Base-by-base conservation (phyloP, 2,888 invertebrate species). In the Amorpha juglandis region DNA sequence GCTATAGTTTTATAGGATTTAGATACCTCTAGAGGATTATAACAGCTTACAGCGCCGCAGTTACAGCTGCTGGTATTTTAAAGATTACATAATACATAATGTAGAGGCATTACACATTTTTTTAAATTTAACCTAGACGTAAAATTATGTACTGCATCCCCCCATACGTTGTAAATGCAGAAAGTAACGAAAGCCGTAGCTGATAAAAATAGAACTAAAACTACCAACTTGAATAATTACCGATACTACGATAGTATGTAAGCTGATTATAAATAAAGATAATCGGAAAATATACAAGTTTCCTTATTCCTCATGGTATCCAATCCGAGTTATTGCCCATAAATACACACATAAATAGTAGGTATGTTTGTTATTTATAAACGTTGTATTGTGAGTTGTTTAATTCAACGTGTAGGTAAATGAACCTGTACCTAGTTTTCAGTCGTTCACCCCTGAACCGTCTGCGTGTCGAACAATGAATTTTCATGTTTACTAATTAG, bases 361-460 rank as follows among this genome's bases (percentile, higher is more conserved):
- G 4, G 48, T 48, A 48, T 48, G 48, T 16, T 16, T n/a, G 48
- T 48, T 48, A 16, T 38, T 38, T 19, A 19, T 19, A 19, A 21
- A 58, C 8, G 27, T 52, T 27, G 12, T 19, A 38, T 19, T 11
- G 19, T 58, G 42, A 19, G 11, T 58, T 19, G 19, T 42, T 42
- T 42, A 19, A 58, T 58, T 16, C 8, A 38, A 16, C n/a, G 0
- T n/a, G 48, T 38, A 52, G 21, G 19, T 19, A 16, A 58, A 58
- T 38, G 38, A 58, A 42, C 38, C 19, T 38, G 16, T 58, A 58
- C 38, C 35, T 55, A 19, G 38, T 16, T 38, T 58, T 58, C 58
- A 58, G 58, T 21, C 58, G 58, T 58, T 58, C 58, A 58, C 38
- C 58, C 42, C 58, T 58, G 42, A 58, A 58, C 42, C 19, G 58